These are phyloP conservation scores for Anarhynchus alexandrinus DNA, from an alignment of 2,113 vertebrate genomes.

Conservation along the genomic window DNA sequence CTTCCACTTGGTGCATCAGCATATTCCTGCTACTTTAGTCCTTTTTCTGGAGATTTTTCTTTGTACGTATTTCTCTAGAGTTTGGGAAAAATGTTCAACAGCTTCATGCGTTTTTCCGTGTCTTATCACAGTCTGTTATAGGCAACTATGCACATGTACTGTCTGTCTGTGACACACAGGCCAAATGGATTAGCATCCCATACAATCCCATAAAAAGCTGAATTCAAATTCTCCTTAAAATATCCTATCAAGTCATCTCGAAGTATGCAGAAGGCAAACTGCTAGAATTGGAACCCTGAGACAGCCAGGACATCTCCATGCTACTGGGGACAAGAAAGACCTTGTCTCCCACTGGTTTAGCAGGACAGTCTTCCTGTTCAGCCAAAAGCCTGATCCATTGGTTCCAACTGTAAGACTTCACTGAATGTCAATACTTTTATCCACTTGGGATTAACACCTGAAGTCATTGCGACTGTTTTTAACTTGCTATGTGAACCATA, in stretches of 20 bases:
- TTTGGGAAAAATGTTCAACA: not conserved
- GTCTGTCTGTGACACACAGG: not conserved
- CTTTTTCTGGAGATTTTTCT: not conserved
- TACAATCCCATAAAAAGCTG: not conserved
- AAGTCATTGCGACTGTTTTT: not conserved
- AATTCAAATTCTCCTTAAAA: not conserved
- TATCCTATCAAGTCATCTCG: not conserved
- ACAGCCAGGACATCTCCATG: not conserved
- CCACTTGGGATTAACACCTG: not conserved
- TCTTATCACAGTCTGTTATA: not conserved
- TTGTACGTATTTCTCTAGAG: not conserved
- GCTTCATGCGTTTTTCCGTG: not conserved
- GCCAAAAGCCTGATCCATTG: not conserved
- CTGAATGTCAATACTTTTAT: not conserved
- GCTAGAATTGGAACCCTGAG: not conserved
- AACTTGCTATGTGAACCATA: not conserved
- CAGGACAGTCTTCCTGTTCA: not conserved
- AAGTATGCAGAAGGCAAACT: not conserved
- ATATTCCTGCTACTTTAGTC: not conserved
- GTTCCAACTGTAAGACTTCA: not conserved
- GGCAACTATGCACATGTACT: not conserved
- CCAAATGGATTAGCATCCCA: not conserved
- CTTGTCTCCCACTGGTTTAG: not conserved
- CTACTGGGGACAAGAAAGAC: not conserved
- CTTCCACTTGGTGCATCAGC: not conserved